Percentiles rank a stretch among this genome's conserved stretches.
Evolutionary conservation across 2,113 vertebrate species (phyloP).

Genomic region (Lagopus muta): DNA sequence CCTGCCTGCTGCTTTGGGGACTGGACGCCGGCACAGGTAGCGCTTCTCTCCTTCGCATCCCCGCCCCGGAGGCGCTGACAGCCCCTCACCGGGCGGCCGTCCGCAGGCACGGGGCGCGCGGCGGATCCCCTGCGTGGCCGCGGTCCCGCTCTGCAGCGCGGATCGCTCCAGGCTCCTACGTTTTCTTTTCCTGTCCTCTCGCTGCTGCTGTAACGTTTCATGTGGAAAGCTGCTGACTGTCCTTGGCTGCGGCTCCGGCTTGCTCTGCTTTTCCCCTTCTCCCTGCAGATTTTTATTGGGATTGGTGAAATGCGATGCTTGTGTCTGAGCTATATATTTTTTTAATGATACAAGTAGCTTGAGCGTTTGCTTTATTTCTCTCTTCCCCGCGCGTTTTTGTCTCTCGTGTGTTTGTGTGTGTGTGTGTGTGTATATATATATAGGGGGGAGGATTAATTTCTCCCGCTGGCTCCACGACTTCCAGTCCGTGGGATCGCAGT

Average conservation of each 20-base stretch:
- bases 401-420: neutral
- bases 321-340: conserved; percentile 29
- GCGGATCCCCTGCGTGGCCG: conserved; percentile 18
- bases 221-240: conserved; percentile 57
- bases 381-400: neutral
- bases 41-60: neutral
- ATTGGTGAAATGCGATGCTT: conserved; percentile 63
- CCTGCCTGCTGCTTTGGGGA: conserved; percentile 78
- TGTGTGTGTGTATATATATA: neutral
- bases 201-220: conserved; percentile 42
- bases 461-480: neutral
- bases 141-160: neutral
- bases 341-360: conserved; percentile 27
- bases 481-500: neutral
- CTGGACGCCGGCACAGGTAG: conserved; percentile 76
- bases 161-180: conserved; percentile 7
- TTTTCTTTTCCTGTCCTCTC: conserved; percentile 21
- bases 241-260: conserved; percentile 45
- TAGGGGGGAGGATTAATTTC: neutral
- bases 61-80: neutral
- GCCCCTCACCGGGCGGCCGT: neutral
- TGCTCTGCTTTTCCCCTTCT: conserved; percentile 48
- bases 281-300: conserved; percentile 47
- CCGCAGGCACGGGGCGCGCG: neutral
- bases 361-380: neutral